Evolutionary conservation across 1,140 invertebrate species (phyloP), one percentile per base, ranked within the genome.

Genomic region (Drosophila mojavensis): DNA sequence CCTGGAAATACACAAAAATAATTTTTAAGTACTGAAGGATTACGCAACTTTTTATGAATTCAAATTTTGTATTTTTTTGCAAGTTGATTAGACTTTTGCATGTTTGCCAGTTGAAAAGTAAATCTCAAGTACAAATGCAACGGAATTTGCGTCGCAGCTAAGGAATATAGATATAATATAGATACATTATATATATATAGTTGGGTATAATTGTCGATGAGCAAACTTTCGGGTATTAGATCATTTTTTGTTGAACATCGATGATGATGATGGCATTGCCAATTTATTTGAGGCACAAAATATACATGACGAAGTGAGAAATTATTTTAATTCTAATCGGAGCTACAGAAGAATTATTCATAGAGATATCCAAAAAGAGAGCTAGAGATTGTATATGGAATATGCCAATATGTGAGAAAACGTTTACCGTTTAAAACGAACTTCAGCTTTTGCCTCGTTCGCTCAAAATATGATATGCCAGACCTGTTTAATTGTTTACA

Each of bases 61-160:
- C 5, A 4, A 17, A 10, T 33, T 66, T 55, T 66, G 43, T 30
- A 51, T 17, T 10, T 20, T 60, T 48, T 26, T 26, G 15, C 10
- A 53, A 59, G 51, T 63, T 79, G 83, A 86, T 88, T 86, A 83
- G 79, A 73, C 73, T 79, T 76, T 86, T 67, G 82, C 83, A 88
- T 88, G 82, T 65, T 50, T 36, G 30, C 30, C 17, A 62, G 63
- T 28, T 69, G 54, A 36, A 75, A 68, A 81, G 53, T 74, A 88
- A 88, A 88, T 79, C 76, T 88, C 72, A 77, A 88, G 82, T 86
- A 73, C 61, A 79, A 84, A 61, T 86, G 82, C 82, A 88, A 26
- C 39, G 63, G 76, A 63, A 82, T 80, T 70, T 79, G 73, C 83
- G 79, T 64, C 82, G 83, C 76, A 88, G 63, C 73, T 79, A 55